Evolutionary conservation across 2,797 vertebrate genomes (phyloP).

Genomic region (Macrochelys suwanniensis): DNA sequence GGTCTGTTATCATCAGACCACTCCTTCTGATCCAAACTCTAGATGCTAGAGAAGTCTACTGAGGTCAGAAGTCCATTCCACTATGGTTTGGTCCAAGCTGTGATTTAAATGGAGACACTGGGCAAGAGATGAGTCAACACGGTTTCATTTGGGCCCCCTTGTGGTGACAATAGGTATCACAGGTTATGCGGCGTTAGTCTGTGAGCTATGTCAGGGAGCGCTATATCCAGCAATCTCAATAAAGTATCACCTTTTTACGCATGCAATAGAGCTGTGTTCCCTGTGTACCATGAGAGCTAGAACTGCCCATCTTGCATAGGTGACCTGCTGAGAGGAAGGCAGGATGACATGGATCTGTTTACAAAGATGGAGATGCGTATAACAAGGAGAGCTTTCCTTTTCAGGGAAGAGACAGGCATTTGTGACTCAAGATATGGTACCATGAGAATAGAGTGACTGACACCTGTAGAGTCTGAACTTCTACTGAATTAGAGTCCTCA

Average conservation of each 20-base stretch:
- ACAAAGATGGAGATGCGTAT: background rate
- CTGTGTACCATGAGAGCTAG: background rate
- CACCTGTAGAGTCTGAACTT: background rate
- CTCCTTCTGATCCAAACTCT: background rate
- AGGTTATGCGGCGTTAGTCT: background rate
- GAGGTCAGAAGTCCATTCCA: rapidly evolving
- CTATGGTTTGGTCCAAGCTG: background rate
- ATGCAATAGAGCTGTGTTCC: background rate
- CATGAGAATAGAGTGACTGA: background rate
- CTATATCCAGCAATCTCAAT: background rate
- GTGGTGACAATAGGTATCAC: background rate
- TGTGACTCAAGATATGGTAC: background rate
- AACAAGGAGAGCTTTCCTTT: background rate
- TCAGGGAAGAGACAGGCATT: background rate
- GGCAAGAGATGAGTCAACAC: background rate
- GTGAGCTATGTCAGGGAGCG: background rate
- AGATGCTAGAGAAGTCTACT: background rate
- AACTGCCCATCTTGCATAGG: background rate
- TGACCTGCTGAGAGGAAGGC: background rate
- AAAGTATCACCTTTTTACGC: background rate
- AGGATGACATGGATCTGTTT: background rate
- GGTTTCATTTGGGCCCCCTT: rapidly evolving
- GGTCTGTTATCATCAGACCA: background rate
- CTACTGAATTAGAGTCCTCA: background rate
- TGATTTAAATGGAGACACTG: background rate